Evolutionary conservation across 2,888 invertebrate species (phyloP).

Genomic region (Choreutis nemorana): DNA sequence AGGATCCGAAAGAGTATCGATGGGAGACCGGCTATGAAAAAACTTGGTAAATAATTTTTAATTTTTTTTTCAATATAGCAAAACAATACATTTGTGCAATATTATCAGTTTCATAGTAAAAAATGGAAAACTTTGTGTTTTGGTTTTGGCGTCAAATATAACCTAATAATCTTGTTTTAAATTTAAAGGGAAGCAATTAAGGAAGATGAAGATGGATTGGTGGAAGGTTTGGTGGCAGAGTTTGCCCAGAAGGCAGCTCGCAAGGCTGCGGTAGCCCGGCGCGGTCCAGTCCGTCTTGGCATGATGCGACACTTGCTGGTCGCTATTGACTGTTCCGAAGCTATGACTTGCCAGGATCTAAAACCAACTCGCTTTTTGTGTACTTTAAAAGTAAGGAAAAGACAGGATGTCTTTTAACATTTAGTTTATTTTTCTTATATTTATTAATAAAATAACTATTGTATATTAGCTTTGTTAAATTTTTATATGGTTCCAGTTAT

Average conservation of each 20-base stretch:
- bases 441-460: too few relatives aligned
- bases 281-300: constrained; percentile 85
- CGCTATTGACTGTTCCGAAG: constrained; percentile 91
- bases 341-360: constrained; percentile 94
- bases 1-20: constrained; percentile 87
- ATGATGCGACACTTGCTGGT: constrained; percentile 98
- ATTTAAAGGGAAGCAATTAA: constrained; percentile 89
- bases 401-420: background rate
- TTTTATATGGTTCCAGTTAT: constrained; percentile 69
- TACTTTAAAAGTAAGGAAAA: constrained; percentile 77
- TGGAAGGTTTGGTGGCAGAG: constrained; percentile 90
- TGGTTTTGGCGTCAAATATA: background rate
- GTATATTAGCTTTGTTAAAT: too few relatives aligned
- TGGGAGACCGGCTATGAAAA: constrained; percentile 97
- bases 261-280: constrained; percentile 74
- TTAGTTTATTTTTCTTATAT: background rate
- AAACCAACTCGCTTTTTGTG: constrained; percentile 92
- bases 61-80: constrained; percentile 4
- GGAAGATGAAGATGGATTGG: constrained; percentile 93
- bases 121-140: background rate
- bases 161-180: constrained; percentile 11
- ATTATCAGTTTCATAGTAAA: constrained; percentile 2
- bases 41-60: constrained; percentile 75
- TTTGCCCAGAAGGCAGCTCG: constrained; percentile 90
- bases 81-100: background rate